Base-by-base conservation (phyloP, 2,797 vertebrate species). In the Molossus alvarezi region DNA sequence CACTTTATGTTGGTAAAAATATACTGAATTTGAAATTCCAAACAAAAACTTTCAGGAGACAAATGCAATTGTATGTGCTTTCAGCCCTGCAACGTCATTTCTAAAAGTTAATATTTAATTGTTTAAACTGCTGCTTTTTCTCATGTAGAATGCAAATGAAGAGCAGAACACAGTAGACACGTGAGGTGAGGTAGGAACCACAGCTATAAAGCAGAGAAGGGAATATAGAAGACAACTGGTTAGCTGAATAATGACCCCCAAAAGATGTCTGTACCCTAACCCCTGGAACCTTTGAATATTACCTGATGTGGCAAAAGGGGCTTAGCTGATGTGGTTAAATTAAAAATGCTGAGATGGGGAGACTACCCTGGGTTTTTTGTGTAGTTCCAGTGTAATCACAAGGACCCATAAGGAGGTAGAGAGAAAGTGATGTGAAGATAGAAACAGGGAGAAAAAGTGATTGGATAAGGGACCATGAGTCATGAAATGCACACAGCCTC, bases 11-110 rank as follows among this genome's bases (percentile, higher is more conserved):
- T 15, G 37, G 12, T 93, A 75, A 93, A 93, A 91, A 21, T 71
- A 45, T 29, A 88, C 75, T 27, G 62, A 33, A 73, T 83, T 69
- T 90, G 25, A 92, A 75, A 96, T 92, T 69, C 27, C 25, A 82
- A 94, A 94, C 23, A 80, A 95, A 93, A 75, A 62, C 21, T 58
- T 94, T 95, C 37, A 93, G 65, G 48, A 84, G 45, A 80, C 12
- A 88, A 92, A 94, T 58, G 73, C 9, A 95, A 67, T 69, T 41
- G 20, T 17, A 79, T 29, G 37, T 83, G 48, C 57, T 83, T 84
- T 91, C 58, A 76, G 37, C 72, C 41, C 55, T 45, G 10, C 51
- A 93, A 72, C 20, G 73, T 55, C 23, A 37, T 51, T 51, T 92
- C 60, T 51, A 86, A 60, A 89, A 62, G 69, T 53, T 58, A 90